Evolutionary conservation across 2,888 invertebrate genomes (phyloP).

Genomic region (Marasmarcha lunaedactyla): DNA sequence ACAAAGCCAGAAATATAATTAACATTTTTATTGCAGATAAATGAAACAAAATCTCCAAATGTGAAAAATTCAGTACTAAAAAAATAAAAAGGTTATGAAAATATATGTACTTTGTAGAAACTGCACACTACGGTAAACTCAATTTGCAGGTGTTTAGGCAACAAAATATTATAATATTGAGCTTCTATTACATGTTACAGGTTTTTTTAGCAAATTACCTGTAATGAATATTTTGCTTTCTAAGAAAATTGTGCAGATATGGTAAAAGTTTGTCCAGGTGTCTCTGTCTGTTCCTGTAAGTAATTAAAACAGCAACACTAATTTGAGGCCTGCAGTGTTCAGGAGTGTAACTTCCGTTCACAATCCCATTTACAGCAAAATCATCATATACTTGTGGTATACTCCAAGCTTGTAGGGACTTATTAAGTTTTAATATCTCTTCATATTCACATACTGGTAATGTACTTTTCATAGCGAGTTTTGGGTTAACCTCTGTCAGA

Average conservation of each 20-base stretch:
- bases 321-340: slow-evolving; percentile 45
- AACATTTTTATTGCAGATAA: background rate
- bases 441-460: background rate
- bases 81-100: too few species aligned
- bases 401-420: background rate
- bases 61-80: too few species aligned
- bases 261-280: slow-evolving; percentile 84
- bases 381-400: slow-evolving; percentile 17
- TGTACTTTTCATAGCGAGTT: background rate
- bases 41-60: slow-evolving; percentile 18
- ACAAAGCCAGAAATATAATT: background rate
- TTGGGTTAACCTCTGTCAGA: background rate
- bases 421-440: background rate
- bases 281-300: slow-evolving; percentile 79
- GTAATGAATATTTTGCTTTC: slow-evolving; percentile 86
- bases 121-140: too few species aligned
- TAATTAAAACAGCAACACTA: slow-evolving; percentile 85
- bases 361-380: slow-evolving; percentile 29
- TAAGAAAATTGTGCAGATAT: slow-evolving; percentile 88
- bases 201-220: too few species aligned
- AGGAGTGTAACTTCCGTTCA: slow-evolving; percentile 41
- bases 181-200: too few species aligned
- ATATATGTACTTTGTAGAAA: too few species aligned
- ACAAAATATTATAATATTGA: too few species aligned
- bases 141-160: too few species aligned